Conservation (phyloP, 1,140 invertebrate genomes). For the Conopomorpha cramerella region DNA sequence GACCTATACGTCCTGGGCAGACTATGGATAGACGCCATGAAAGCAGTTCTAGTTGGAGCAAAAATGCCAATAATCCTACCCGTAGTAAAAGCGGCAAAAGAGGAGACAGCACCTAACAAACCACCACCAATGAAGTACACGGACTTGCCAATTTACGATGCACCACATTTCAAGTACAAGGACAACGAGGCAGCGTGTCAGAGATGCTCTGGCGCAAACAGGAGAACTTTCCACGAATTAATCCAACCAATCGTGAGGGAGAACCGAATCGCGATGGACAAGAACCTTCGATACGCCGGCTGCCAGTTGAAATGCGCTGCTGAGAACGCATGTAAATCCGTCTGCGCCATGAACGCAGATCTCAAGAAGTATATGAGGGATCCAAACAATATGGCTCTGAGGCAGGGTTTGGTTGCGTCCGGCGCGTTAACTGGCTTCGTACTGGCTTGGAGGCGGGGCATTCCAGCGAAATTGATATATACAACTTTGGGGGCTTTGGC, state of each 20-base stretch:
- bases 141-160: slow-evolving; percentile 33
- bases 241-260: slow-evolving; percentile 16
- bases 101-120: slow-evolving; percentile 8
- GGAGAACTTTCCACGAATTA: slow-evolving; percentile 18
- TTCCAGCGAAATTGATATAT: slow-evolving; percentile 18
- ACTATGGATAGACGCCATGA: neutral
- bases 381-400: slow-evolving; percentile 13
- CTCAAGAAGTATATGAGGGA: slow-evolving; percentile 20
- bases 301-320: slow-evolving; percentile 7
- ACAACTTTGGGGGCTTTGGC: slow-evolving; percentile 17
- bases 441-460: slow-evolving; percentile 12
- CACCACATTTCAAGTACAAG: slow-evolving; percentile 31
- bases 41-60: neutral
- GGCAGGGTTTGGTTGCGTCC: slow-evolving; percentile 13
- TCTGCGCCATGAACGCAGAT: slow-evolving; percentile 8
- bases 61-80: neutral
- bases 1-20: too few species aligned
- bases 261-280: slow-evolving; percentile 9
- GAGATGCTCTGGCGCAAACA: slow-evolving; percentile 20
- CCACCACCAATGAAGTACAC: slow-evolving; percentile 33
- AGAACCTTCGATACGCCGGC: slow-evolving; percentile 5
- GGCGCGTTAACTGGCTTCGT: slow-evolving; percentile 17
- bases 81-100: neutral
- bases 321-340: slow-evolving; percentile 3
- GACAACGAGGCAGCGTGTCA: slow-evolving; percentile 15